Evolutionary conservation across 2,113 vertebrate genomes (phyloP), one percentile per base, ranked within the genome.

Genomic region (Corvus hawaiiensis): DNA sequence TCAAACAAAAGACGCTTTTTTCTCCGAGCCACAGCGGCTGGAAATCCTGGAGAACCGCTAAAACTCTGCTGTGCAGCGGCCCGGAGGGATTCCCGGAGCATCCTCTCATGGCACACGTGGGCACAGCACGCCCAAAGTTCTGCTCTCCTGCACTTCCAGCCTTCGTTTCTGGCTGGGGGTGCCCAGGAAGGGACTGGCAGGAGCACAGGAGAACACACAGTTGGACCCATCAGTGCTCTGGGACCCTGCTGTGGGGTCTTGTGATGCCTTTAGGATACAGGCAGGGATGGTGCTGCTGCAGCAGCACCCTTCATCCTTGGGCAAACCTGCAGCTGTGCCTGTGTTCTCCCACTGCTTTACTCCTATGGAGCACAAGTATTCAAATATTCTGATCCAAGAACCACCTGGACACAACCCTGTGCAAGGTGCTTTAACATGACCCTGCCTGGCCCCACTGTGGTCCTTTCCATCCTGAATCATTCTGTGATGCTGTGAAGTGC

Each of bases 191-290:
- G 43, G 24, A 30, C 46, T 43, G 67, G 37, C 33, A 52, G 61
- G 41, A 37, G 27, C 55, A 11, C 54, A 62, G 67, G 49, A 55
- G 74, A 9, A 37, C 24, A 16, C 54, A 8, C 8, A 5, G 2
- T 0, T 21, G 49, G 16, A 4, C 27, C 55, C 4, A 0, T 3
- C 0, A 1, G 15, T 1, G 44, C 27, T 17, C 69, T 18, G 72
- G 32, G 58, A 37, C 7, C 27, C 24, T 30, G 15, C 35, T 16
- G 12, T 6, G 75, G 37, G 46, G 15, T 11, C 62, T 4, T 7
- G 10, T 6, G 27, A 4, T 43, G 64, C 6, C 30, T 62, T 54
- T 3, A 1, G 8, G 74, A 2, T 14, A 4, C 41, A 6, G 75
- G 64, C 55, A 48, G 61, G 35, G 51, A 3, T 5, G 49, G 43